Evolutionary conservation across 2,888 invertebrate genomes (phyloP), one percentile per base, ranked within the genome.

Genomic region (Erynnis tages): DNA sequence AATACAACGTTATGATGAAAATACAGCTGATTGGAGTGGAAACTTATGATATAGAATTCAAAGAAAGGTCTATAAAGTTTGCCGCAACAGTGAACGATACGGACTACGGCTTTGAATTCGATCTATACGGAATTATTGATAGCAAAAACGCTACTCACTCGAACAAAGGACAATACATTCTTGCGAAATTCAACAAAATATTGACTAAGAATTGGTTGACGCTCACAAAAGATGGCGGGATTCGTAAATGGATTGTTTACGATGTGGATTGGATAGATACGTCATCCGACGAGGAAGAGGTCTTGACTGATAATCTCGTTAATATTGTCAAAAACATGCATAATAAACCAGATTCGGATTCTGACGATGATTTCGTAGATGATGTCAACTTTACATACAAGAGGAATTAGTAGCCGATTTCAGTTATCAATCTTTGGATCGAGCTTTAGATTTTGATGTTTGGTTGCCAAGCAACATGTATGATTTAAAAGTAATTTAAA

Each of bases 81-180:
- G 56, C 58, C 4, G 67, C 82, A 0, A 43, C 56, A 2, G 61
- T 68, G 0, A 69, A 81, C 27, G 76, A 78, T 25, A 67, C 61
- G 0, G 55, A 62, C 8, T 89, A 88, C 44, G 76, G 66, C 1
- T 87, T 90, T 32, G 65, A 82, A 13, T 61, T 90, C 1, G 76
- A 83, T 47, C 52, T 90, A n/a, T 86, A 81, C 30, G 89, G 86
- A 0, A 72, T 77, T 0, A 61, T 89, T 1, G 62, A 80, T 41
- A 50, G 53, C 0, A 59, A 65, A 0, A 69, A 61, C 37, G 73
- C 68, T 1, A 57, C 43, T 0, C 86, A 90, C 56, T 58, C 64
- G 0, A 77, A 80, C 52, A 86, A 80, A 66, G 86, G 86, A 0
- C 76, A 77, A 3, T 83, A 85, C 29, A 74, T 90, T n/a, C 59